A percentile compares a stretch with the other conserved stretches of the same genome.
phyloP scores from a whole-genome alignment of 2,888 invertebrate species.

The Drosophila vallismaia region DNA sequence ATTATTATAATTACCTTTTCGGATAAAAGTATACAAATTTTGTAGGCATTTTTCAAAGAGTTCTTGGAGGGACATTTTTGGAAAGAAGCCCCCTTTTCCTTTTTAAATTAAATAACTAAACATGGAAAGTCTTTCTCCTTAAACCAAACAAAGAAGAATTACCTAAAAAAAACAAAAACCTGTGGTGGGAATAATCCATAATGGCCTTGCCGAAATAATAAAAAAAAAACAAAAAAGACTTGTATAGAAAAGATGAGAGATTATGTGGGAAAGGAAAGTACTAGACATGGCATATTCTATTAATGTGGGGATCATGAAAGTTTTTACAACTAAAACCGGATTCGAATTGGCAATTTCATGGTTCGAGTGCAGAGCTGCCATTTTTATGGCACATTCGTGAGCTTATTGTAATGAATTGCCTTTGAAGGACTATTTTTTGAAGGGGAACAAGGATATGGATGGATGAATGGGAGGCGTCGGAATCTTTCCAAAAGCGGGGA shows the following conservation, averaged over 20 bases:
- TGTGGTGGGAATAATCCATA: slow-evolving; percentile 29
- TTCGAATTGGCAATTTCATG: slow-evolving; percentile 79
- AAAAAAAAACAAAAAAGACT: neutral
- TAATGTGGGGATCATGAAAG: slow-evolving; percentile 53
- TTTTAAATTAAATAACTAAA: no score
- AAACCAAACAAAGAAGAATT: neutral
- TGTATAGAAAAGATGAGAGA: slow-evolving; percentile 18
- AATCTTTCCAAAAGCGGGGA: neutral
- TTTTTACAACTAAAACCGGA: slow-evolving; percentile 75
- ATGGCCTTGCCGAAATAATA: slow-evolving; percentile 42
- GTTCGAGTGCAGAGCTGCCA: slow-evolving; percentile 62
- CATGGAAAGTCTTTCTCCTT: no score
- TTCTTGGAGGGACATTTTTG: no score
- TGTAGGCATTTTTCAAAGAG: no score
- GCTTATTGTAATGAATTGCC: slow-evolving; percentile 83
- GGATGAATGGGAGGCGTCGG: no score
- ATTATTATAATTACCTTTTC: no score
- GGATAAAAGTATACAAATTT: no score
- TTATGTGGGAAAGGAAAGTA: slow-evolving; percentile 8
- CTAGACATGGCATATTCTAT: slow-evolving; percentile 39
- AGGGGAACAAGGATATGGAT: neutral
- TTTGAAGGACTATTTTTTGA: slow-evolving; percentile 35
- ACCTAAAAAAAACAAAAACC: neutral
- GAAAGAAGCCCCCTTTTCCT: no score
- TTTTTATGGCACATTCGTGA: slow-evolving; percentile 83